Evolutionary conservation across 2,888 invertebrate genomes (phyloP), one percentile per base, ranked within the genome.

Genomic region (Adelognathus sp.): DNA sequence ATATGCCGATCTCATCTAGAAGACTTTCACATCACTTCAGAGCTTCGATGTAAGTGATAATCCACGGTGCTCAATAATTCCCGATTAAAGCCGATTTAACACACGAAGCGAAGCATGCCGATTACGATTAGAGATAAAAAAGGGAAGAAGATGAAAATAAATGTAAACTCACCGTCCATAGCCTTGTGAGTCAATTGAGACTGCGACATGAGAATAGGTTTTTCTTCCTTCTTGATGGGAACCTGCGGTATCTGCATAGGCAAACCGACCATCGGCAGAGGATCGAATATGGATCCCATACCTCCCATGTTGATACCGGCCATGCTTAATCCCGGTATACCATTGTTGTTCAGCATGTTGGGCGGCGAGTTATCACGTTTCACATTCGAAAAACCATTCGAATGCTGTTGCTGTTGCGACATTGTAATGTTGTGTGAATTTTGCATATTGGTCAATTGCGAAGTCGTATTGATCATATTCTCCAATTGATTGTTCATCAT

Each of bases 211-310:
- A 95, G 92, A 64, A 95, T 85, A 0, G 93, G 93, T n/a, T 92
- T 92, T 60, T 95, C 94, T 79, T 94, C 94, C 83, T 94, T 94
- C 81, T 93, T 94, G 16, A 92, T 82, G 0, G 92, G 88, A n/a
- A 93, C 92, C 90, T 91, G 88, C 84, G 86, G 92, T 80, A 90
- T 92, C 79, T 90, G 92, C 88, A 92, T 92, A 16, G 90, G 88
- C 91, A 87, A 86, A 27, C 85, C 81, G 11, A 86, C 81, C 67
- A 88, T 86, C 36, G 94, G 94, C 46, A 94, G 85, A 0, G 95
- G 94, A 85, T 95, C 95, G 85, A 95, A 95, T 84, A 95, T 94
- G 16, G 95, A 95, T 0, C 94, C 91, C 74, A 94, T 94, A n/a
- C 86, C 86, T 0, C 93, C 92, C 87, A 93, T 92, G 78, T 92